These are phyloP conservation scores for Mechanitis messenoides DNA, from an alignment of 2,888 invertebrate species.

Conservation along the genomic window DNA sequence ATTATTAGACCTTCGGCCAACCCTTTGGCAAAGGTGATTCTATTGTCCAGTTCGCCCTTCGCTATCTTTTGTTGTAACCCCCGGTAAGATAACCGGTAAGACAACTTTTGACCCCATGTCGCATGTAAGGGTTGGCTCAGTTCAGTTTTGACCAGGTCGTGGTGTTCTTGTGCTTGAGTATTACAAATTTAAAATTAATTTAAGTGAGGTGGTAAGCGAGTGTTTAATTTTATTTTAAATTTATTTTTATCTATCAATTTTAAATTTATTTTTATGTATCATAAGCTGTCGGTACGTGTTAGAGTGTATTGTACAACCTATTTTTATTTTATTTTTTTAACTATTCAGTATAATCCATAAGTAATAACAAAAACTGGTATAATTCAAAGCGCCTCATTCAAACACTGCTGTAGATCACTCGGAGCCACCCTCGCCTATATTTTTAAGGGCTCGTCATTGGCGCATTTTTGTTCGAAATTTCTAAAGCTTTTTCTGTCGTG, in stretches of 20 bases:
- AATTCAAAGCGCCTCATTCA: conserved; percentile 12
- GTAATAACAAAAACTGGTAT: conserved; percentile 9
- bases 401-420: conserved; percentile 13
- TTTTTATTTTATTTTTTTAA: conserved; percentile 5
- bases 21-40: conserved; percentile 48
- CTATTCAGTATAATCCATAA: neutral
- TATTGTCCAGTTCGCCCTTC: conserved; percentile 71
- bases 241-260: too few relatives aligned
- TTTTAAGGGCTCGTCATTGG: conserved; percentile 63
- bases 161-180: conserved; percentile 20
- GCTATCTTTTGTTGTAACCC: conserved; percentile 51
- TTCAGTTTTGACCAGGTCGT: conserved; percentile 56
- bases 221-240: neutral
- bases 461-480: conserved; percentile 67
- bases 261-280: neutral
- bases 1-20: conserved; percentile 46
- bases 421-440: conserved; percentile 35
- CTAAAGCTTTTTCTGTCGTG: conserved; percentile 70
- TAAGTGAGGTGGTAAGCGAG: conserved; percentile 7
- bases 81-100: conserved; percentile 74
- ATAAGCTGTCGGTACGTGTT: conserved; percentile 11
- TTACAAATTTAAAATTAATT: conserved; percentile 6
- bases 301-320: conserved; percentile 5
- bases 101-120: conserved; percentile 66
- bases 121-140: conserved; percentile 63